Evolutionary conservation across 2,113 vertebrate genomes (phyloP), one percentile per base, ranked within the genome.

Genomic region (Neomonachus schauinslandi): DNA sequence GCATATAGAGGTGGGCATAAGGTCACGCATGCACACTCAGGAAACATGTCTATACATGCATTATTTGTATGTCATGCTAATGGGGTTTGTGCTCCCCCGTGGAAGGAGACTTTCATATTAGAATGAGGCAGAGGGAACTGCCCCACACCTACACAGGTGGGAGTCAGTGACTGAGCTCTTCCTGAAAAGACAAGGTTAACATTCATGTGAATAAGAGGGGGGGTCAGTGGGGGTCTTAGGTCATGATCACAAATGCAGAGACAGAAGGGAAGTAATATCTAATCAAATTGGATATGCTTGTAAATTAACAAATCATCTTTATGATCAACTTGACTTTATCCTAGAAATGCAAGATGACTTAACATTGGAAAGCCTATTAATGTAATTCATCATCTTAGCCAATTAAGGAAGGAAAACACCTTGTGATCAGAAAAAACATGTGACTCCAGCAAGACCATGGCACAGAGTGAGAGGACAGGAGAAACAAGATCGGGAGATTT

Each of bases 1-100:
- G 7, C 24, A 28, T 13, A 49, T 3, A 31, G 42, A 18, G 46
- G 26, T 49, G 42, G 74, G 74, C 42, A 31, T 49, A 46, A 31
- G 42, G 74, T 31, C 42, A 18, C 14, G 0, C 11, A 6, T 14
- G 39, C 2, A 1, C 6, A 36, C 71, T 49, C 74, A 4, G 14
- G 74, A 74, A 6, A 42, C 36, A 67, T 16, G 26, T 16, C 67
- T 67, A 31, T 67, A 19, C 33, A 4, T 0, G 26, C 42, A 4
- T 4, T 7, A 1, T 49, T 4, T 4, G 1, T 49, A 15, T 28
- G 74, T 15, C 2, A 16, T 14, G 74, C 74, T 77, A 4, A 4
- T 2, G 74, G 46, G 74, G 3, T 15, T 28, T 18, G 42, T 16
- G 42, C 74, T 49, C 26, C 74, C 1, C 14, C 14, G 4, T 18